Conservation (phyloP, 2,113 vertebrate genomes). For the Danionella cerebrum region DNA sequence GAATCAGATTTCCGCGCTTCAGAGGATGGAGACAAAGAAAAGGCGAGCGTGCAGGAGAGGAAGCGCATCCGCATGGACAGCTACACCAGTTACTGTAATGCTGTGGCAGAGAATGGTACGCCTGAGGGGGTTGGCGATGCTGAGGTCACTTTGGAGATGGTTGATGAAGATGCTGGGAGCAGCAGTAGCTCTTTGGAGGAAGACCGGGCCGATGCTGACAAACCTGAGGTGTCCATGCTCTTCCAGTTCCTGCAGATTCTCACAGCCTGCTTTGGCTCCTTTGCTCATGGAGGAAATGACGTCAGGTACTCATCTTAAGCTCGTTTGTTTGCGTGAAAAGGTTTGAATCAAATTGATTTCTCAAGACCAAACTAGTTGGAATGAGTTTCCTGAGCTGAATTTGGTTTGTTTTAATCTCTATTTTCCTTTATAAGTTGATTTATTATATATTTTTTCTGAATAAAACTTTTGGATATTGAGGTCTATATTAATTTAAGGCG, state of each 20-base stretch:
- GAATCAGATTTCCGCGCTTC: constrained; percentile 62
- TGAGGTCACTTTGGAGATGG: constrained; percentile 65
- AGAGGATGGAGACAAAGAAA: constrained; percentile 46
- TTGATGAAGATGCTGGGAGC: constrained; percentile 57
- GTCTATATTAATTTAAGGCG: no score
- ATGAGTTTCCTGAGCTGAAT: no score
- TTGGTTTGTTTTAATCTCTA: no score
- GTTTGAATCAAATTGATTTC: no score
- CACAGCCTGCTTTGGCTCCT: constrained; percentile 96
- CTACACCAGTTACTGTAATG: constrained; percentile 97
- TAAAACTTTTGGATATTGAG: no score
- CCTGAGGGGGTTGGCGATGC: constrained; percentile 53
- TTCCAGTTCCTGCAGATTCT: constrained; percentile 98
- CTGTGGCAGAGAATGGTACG: constrained; percentile 75
- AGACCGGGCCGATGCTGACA: constrained; percentile 76
- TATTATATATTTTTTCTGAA: no score
- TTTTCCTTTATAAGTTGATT: no score
- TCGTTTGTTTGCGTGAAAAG: no score
- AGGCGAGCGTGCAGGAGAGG: constrained; percentile 57
- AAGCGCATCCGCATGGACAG: constrained; percentile 93
- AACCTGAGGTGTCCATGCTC: constrained; percentile 84
- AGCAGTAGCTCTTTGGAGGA: constrained; percentile 76
- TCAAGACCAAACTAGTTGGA: no score
- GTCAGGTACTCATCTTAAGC: no score
- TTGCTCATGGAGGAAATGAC: constrained; percentile 92